Percentiles rank a stretch among this genome's conserved stretches.
phyloP scores from a whole-genome alignment of 2,797 vertebrate species.

The Nasua narica region DNA sequence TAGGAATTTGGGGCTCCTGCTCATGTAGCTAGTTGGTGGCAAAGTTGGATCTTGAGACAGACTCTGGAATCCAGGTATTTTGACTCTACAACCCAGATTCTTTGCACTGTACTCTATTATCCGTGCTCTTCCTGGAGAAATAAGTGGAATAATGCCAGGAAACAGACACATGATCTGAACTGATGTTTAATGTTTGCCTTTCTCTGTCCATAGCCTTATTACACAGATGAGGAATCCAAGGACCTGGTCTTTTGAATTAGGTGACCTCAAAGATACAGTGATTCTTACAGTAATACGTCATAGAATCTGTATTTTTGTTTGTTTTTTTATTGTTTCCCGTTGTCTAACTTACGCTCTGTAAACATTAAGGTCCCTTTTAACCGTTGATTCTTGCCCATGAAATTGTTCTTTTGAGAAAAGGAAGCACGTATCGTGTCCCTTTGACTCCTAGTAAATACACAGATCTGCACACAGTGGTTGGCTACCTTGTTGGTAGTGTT shows the following conservation, averaged over 20 bases:
- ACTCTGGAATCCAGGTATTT: not conserved
- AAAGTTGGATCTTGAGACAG: conserved; percentile 23
- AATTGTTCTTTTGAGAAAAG: conserved; percentile 45
- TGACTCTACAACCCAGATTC: not conserved
- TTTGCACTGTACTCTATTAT: not conserved
- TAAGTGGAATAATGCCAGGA: conserved; percentile 15
- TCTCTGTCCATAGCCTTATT: not conserved
- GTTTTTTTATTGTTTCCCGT: not conserved
- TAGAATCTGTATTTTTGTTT: conserved; percentile 14
- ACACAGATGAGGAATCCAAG: not conserved
- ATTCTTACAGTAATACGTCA: not conserved
- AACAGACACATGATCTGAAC: not conserved
- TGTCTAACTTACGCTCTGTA: not conserved
- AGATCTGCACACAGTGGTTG: not conserved
- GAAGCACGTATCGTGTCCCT: not conserved
- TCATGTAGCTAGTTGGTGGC: not conserved
- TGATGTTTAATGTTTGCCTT: not conserved
- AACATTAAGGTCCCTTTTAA: conserved; percentile 23
- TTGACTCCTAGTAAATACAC: not conserved
- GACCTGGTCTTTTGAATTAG: not conserved
- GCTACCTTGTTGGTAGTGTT: not conserved
- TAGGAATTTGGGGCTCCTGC: not conserved
- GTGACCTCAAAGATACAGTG: not conserved
- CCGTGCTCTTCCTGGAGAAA: conserved; percentile 18
- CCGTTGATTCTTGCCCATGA: conserved; percentile 2